Percentiles rank a stretch among this genome's conserved stretches.
Conservation (phyloP, 2,888 invertebrate species). For the Escarpia spicata region DNA sequence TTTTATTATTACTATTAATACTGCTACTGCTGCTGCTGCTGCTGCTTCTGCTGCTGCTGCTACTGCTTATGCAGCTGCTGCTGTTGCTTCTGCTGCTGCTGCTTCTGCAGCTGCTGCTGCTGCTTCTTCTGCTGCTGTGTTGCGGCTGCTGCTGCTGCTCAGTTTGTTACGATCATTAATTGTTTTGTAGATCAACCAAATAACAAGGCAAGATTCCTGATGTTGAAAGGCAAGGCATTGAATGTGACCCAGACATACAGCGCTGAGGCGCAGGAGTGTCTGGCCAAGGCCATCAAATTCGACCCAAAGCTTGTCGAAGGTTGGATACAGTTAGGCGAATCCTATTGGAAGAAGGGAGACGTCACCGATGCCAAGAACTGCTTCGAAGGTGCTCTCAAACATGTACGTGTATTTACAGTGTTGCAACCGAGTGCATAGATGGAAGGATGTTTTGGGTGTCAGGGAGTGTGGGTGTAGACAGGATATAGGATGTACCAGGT, state of each 20-base stretch:
- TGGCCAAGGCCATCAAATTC: slow-evolving; percentile 85
- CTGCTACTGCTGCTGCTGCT: too few relatives aligned
- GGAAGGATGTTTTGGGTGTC: neutral
- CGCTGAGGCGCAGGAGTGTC: slow-evolving; percentile 76
- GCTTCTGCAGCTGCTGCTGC: too few relatives aligned
- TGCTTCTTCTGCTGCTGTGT: too few relatives aligned
- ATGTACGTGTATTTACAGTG: slow-evolving; percentile 50
- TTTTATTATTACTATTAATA: neutral
- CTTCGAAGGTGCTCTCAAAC: slow-evolving; percentile 75
- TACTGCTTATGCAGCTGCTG: too few relatives aligned
- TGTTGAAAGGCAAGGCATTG: slow-evolving; percentile 76
- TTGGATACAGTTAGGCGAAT: slow-evolving; percentile 90
- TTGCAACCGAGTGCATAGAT: neutral
- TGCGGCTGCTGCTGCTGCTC: too few relatives aligned
- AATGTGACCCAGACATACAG: slow-evolving; percentile 78
- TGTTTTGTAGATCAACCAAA: slow-evolving; percentile 49
- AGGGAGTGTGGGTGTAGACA: neutral
- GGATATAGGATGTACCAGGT: too few relatives aligned
- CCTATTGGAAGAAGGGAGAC: slow-evolving; percentile 87
- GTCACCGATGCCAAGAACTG: slow-evolving; percentile 83
- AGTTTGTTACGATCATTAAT: neutral
- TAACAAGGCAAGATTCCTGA: slow-evolving; percentile 66
- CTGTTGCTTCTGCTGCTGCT: too few relatives aligned
- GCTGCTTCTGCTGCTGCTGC: too few relatives aligned
- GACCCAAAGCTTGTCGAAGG: slow-evolving; percentile 83